phyloP scores from a whole-genome alignment of 2,888 invertebrate species.

The Balanococcus diminutus region DNA sequence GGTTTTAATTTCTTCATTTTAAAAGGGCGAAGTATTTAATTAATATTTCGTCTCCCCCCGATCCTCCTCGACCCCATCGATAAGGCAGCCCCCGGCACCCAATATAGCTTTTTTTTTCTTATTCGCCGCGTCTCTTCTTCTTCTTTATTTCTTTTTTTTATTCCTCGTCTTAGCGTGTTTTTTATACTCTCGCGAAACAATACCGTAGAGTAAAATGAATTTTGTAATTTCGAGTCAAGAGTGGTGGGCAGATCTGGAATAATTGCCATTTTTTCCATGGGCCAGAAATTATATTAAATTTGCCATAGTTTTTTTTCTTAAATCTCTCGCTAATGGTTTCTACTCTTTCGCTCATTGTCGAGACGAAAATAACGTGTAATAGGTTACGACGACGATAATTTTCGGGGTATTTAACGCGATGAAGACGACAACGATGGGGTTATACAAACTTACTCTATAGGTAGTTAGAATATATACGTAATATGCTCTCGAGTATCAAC shows the following conservation, averaged over 20 bases:
- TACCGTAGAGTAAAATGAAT: too few relatives aligned
- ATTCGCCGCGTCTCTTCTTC: background rate
- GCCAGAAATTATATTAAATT: too few relatives aligned
- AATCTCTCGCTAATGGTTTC: too few relatives aligned
- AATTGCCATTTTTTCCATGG: too few relatives aligned
- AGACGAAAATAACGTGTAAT: background rate
- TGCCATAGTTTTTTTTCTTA: too few relatives aligned
- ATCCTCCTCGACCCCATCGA: background rate
- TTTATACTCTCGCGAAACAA: too few relatives aligned
- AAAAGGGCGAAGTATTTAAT: slow-evolving; percentile 29
- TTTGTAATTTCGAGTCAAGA: too few relatives aligned
- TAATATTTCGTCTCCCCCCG: slow-evolving; percentile 8
- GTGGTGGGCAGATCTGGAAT: too few relatives aligned
- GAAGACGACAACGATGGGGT: background rate
- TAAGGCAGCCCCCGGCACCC: background rate
- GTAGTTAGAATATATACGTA: background rate
- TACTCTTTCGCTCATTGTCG: background rate
- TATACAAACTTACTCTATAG: background rate
- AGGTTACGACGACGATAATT: background rate
- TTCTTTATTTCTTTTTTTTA: background rate
- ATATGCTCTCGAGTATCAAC: background rate
- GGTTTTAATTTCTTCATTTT: slow-evolving; percentile 32
- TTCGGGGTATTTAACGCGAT: background rate
- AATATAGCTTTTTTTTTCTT: background rate
- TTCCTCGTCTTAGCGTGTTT: background rate